A percentile compares a stretch with the other conserved stretches of the same genome.
These are phyloP conservation scores for Danio tinwini DNA, from an alignment of 2,797 vertebrate species.

Conservation along the genomic window DNA sequence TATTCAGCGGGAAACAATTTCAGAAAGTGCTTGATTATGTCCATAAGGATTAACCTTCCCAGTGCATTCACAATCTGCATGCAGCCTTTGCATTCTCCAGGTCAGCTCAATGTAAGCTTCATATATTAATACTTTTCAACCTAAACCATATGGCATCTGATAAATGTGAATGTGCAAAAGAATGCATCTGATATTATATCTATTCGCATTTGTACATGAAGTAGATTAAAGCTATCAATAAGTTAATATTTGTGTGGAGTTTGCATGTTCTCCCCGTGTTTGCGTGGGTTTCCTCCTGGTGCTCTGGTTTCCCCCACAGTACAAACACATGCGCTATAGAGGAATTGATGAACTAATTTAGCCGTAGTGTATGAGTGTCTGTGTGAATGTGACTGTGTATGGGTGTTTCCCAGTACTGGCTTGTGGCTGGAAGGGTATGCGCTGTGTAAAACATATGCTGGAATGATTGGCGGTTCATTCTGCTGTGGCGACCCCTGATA, in stretches of 20 bases:
- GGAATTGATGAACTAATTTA: neutral
- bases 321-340: no score
- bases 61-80: neutral
- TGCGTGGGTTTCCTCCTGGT: no score
- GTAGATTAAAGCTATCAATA: neutral
- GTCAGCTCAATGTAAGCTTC: neutral
- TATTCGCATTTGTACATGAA: no score
- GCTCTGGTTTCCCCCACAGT: no score
- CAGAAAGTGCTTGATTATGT: slow-evolving; percentile 1
- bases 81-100: neutral
- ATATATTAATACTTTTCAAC: neutral
- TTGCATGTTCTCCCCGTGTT: no score
- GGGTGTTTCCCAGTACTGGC: no score
- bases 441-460: no score
- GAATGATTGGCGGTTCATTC: no score
- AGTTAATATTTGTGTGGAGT: neutral
- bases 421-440: no score
- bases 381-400: no score
- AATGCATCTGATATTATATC: no score
- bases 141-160: neutral
- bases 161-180: neutral
- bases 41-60: neutral
- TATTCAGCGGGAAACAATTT: neutral
- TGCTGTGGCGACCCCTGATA: no score
- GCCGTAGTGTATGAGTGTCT: neutral